Base-by-base conservation (phyloP, 2,113 vertebrate genomes). In the Clarias magur region DNA sequence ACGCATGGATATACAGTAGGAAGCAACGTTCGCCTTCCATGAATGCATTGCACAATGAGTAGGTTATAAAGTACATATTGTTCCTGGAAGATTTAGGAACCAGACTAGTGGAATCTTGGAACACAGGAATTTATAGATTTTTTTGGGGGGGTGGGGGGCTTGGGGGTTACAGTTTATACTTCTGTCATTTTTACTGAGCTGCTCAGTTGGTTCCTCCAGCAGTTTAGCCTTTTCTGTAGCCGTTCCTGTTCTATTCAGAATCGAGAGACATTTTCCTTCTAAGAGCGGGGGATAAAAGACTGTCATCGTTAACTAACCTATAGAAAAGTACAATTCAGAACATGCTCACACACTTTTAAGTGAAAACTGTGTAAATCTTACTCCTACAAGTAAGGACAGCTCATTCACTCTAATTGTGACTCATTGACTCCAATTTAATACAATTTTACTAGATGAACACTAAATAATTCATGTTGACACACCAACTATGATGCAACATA, bases 111-210 rank as follows among this genome's bases (percentile, higher is more conserved):
- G 83, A 85, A 63, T 63, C 34, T 75, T 63, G 84, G 42, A 85
- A 76, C 48, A 23, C 15, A 65, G 30, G 16, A 30, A 72, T 82
- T 60, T 86, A 73, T 80, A 34, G 48, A 53, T 82, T 38, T 65
- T 17, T 48, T 72, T n/a, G 38, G 38, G 38, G 38, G 38, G 38
- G 38, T n/a, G n/a, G n/a, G n/a, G n/a, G 2, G 15, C 53, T 23
- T 17, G 48, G 4, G 54, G 53, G 10, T 48, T 83, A 54, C n/a
- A 38, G 34, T 84, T 84, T 42, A 82, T 72, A 13, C 48, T 27
- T 59, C 30, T 53, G 57, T 73, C 53, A 34, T 80, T 68, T 86
- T 82, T 75, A 82, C 82, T 87, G 85, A 23, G 67, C 54, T 73
- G 68, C 75, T 63, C 65, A 27, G 9, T 82, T 53, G 78, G 67